Evolutionary conservation across 2,797 vertebrate genomes (phyloP).

Genomic region (Pteropus rufus): DNA sequence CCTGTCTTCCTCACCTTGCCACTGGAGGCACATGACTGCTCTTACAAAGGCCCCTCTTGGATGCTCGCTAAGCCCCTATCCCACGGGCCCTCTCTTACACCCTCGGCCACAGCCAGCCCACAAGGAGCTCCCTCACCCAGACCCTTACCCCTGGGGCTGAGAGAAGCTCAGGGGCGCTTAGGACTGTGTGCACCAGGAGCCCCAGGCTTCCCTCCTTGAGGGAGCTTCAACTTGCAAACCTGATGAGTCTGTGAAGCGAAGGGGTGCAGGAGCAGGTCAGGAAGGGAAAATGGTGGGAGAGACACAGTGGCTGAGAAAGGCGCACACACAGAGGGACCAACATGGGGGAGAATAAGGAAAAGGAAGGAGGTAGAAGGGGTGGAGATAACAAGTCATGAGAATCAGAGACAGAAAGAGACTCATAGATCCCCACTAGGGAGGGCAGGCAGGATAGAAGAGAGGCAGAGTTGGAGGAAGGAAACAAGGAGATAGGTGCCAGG

Average conservation of each 20-base stretch:
- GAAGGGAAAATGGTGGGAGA: background rate
- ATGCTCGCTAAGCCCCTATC: background rate
- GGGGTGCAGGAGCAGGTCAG: background rate
- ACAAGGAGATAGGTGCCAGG: background rate
- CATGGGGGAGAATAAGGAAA: background rate
- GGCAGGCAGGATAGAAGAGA: background rate
- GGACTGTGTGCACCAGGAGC: background rate
- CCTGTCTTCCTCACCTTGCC: background rate
- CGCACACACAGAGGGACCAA: background rate
- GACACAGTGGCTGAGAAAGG: background rate
- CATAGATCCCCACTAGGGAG: background rate
- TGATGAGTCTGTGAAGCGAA: background rate
- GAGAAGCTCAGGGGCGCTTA: background rate
- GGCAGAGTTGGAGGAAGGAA: background rate
- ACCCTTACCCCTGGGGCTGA: background rate
- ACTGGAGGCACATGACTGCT: background rate
- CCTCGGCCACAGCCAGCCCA: background rate
- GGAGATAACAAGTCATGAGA: background rate
- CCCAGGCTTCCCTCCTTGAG: background rate
- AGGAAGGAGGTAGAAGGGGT: background rate
- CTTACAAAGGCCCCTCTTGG: background rate
- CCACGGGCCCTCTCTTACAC: background rate
- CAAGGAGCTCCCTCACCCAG: background rate
- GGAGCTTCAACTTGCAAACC: background rate
- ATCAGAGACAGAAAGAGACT: background rate